Percentiles rank a stretch among this genome's conserved stretches.
These are phyloP conservation scores for Pantelozetes paolii DNA, from an alignment of 2,888 invertebrate species.

Conservation along the genomic window DNA sequence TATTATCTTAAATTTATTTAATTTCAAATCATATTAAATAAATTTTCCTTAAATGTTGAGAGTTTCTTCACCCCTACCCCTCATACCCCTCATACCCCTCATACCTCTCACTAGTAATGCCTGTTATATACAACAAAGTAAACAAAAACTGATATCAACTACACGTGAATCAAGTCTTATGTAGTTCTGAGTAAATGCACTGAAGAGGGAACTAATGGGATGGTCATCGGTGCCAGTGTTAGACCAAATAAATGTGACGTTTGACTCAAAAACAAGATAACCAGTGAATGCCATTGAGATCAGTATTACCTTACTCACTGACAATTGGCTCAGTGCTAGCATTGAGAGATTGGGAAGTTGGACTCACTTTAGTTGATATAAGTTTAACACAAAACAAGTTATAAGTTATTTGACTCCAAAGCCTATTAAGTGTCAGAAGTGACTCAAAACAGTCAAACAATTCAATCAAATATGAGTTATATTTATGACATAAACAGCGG, in stretches of 20 bases:
- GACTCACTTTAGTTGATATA: not conserved
- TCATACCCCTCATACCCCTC: too few species aligned
- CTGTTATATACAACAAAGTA: too few species aligned
- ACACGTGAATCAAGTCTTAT: too few species aligned
- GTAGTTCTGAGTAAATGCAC: too few species aligned
- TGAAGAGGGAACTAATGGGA: not conserved
- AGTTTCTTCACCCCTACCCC: too few species aligned
- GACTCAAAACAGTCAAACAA: not conserved
- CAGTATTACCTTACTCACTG: not conserved
- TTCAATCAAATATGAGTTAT: not conserved
- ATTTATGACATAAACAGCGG: not conserved
- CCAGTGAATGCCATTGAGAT: not conserved
- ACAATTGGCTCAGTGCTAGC: conserved; percentile 2
- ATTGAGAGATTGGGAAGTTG: not conserved
- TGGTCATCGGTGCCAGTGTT: not conserved
- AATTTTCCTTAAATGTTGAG: too few species aligned
- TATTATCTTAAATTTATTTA: too few species aligned
- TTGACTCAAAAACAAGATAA: not conserved
- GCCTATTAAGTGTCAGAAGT: too few species aligned
- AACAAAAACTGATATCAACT: too few species aligned
- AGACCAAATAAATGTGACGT: not conserved
- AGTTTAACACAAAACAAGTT: not conserved
- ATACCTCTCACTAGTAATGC: too few species aligned
- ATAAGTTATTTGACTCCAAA: not conserved
- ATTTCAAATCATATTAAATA: too few species aligned